Evolutionary conservation across 2,888 invertebrate genomes (phyloP).

Genomic region (Sipha maydis): DNA sequence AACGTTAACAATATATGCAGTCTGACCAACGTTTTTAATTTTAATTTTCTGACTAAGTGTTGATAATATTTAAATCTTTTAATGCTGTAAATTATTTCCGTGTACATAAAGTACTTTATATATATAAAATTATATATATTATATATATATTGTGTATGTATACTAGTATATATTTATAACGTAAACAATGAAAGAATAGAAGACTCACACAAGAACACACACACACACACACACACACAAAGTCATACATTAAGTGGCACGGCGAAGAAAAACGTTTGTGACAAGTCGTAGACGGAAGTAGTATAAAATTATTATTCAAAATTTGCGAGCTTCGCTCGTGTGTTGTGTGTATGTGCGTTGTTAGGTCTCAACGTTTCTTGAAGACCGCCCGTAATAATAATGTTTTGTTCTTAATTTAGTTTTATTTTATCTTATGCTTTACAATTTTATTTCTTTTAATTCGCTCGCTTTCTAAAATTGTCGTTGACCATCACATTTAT

Average conservation of each 20-base stretch:
- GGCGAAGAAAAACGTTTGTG: not conserved
- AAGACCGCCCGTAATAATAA: not conserved
- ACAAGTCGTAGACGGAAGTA: not conserved
- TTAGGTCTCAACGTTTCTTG: not conserved
- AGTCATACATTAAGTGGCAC: not conserved
- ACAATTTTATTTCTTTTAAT: too few species aligned
- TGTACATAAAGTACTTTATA: constrained; percentile 11
- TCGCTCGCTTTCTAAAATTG: too few species aligned
- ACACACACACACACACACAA: not conserved
- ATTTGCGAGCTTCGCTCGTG: not conserved
- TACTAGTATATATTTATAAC: too few species aligned
- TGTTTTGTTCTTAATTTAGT: not conserved
- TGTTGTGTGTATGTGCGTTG: not conserved
- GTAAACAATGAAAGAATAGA: not conserved
- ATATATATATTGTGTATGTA: too few species aligned
- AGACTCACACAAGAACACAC: too few species aligned
- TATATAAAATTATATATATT: not conserved
- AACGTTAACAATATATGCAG: constrained; percentile 13
- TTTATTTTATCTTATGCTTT: not conserved
- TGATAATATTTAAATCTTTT: constrained; percentile 8
- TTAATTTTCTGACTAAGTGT: constrained; percentile 35
- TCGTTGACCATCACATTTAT: too few species aligned
- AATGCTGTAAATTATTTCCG: constrained; percentile 5
- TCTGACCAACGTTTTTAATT: constrained; percentile 18
- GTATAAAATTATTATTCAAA: not conserved